These are phyloP conservation scores for Morinoia aosen DNA, from an alignment of 2,888 invertebrate species.

Conservation along the genomic window DNA sequence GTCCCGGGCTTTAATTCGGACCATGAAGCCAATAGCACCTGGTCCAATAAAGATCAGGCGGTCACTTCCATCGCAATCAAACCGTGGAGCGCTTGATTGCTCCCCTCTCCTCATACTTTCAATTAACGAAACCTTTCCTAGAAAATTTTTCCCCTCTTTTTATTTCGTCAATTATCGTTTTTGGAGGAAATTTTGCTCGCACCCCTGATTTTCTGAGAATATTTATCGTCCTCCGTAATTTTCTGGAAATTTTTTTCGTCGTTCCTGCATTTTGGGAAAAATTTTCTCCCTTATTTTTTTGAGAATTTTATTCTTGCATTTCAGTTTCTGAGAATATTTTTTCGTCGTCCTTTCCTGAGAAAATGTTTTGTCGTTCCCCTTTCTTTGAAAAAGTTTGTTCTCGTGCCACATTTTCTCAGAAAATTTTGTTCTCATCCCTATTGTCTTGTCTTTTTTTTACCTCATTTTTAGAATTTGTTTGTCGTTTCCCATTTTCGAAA, in stretches of 20 bases:
- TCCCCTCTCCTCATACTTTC: background rate
- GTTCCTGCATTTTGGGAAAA: too few relatives aligned
- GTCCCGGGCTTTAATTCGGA: too few relatives aligned
- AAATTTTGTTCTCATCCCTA: background rate
- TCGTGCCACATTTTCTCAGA: background rate
- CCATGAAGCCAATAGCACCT: background rate
- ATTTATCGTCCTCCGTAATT: background rate
- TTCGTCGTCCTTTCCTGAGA: too few relatives aligned
- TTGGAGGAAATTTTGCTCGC: too few relatives aligned
- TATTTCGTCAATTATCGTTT: background rate
- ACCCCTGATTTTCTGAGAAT: too few relatives aligned
- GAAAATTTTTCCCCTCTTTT: background rate
- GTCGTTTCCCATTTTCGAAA: background rate
- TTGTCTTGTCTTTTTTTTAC: background rate
- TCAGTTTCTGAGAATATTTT: background rate
- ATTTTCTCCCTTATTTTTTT: background rate
- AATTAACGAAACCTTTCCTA: background rate
- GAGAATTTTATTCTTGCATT: background rate
- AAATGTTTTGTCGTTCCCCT: too few relatives aligned
- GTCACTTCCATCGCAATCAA: background rate
- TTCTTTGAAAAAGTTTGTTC: too few relatives aligned
- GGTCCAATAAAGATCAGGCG: background rate
- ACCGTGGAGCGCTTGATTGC: slow-evolving; percentile 18
- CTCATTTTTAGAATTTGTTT: background rate
- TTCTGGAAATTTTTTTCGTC: background rate